Evolutionary conservation across 2,888 invertebrate genomes (phyloP), one percentile per base, ranked within the genome.

Genomic region (Synergus japonicus): DNA sequence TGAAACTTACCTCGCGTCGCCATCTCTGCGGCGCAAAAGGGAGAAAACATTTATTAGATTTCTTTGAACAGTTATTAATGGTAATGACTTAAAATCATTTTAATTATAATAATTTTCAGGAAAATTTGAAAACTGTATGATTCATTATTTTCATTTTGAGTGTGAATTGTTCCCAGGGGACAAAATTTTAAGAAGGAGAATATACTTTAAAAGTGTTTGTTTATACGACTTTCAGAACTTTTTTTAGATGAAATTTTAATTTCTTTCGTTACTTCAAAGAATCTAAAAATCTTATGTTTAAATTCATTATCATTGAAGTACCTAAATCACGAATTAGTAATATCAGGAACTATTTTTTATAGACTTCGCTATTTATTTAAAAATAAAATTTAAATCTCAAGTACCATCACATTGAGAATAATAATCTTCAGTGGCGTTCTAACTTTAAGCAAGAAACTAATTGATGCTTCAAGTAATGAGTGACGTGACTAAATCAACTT

Each of bases 21-120:
- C 91, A 91, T 85, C 88, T 90, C 91, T 91, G 91, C 88, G 90
- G 91, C 88, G 91, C 89, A 85, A 88, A 90, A 89, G 87, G 89
- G 88, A 89, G 86, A 83, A 86, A 88, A 88, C 86, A 83, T 63
- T 18, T 10, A 58, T 76, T 76, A 60, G 54, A 63, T 60, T 67
- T n/a, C 73, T 54, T 76, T 76, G 69, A 78, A 46, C 60, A 58
- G 64, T 80, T 41, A 76, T 5, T 78, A 64, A 5, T 44, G 7
- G 37, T 76, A 65, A 18, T 77, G n/a, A 66, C 41, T 37, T 44
- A 13, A 65, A 46, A 77, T 7, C 18, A 66, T 66, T 18, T 67
- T 44, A 10, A 44, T 65, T 18, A 43, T 8, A 43, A 43, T 43
- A 43, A 9, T 7, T 43, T 43, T 43, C 7, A 43, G 7, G 4